These are phyloP conservation scores for Patella depressa DNA, from an alignment of 2,888 invertebrate genomes.

Conservation along the genomic window DNA sequence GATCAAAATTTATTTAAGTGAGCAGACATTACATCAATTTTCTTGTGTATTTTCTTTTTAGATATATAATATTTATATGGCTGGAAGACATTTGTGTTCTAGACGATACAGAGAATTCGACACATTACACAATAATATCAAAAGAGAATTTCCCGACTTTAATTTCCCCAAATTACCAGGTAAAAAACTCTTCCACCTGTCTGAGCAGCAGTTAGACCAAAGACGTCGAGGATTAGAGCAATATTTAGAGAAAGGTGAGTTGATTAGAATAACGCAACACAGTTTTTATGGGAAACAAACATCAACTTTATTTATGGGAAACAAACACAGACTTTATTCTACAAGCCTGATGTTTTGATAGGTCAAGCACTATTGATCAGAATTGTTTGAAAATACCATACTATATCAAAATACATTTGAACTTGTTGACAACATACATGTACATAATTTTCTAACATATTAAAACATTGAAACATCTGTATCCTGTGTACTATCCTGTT, in stretches of 20 bases:
- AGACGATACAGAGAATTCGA: conserved; percentile 96
- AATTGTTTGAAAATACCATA: no score
- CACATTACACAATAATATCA: conserved; percentile 86
- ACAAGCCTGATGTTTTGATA: no score
- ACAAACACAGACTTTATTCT: not conserved
- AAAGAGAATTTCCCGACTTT: conserved; percentile 95
- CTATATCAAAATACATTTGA: no score
- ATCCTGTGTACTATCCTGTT: no score
- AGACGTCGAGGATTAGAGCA: conserved; percentile 94
- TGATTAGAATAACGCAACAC: not conserved
- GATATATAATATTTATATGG: conserved; percentile 98
- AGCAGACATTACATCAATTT: no score
- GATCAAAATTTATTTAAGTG: no score
- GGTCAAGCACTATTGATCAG: not conserved
- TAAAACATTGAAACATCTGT: no score
- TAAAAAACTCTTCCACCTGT: conserved; percentile 95
- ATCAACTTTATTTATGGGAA: not conserved
- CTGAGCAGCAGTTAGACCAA: conserved; percentile 96
- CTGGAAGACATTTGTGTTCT: conserved; percentile 96
- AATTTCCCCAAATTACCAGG: conserved; percentile 97
- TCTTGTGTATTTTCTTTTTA: conserved; percentile 32
- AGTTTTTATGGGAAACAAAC: not conserved
- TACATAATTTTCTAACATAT: no score
- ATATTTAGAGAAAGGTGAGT: conserved; percentile 88
- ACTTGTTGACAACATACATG: no score